phyloP scores from a whole-genome alignment of 1,140 invertebrate species.

The Drosophila punjabiensis region DNA sequence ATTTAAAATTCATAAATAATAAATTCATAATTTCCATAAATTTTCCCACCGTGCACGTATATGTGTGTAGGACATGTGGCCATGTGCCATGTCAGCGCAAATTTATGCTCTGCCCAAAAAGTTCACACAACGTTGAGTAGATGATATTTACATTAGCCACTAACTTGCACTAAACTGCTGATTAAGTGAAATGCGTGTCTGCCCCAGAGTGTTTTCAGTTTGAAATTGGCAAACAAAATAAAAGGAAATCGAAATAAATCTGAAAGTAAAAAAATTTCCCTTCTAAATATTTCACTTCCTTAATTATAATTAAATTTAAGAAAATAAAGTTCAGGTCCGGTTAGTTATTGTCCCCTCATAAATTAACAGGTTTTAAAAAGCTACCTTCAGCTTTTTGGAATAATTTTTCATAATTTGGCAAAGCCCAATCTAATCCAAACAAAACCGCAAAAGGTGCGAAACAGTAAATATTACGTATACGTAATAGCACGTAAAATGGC shows the following conservation, averaged over 20 bases:
- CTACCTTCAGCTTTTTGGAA: neutral
- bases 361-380: constrained; percentile 10
- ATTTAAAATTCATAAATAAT: neutral
- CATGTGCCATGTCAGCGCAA: constrained; percentile 44
- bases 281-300: neutral
- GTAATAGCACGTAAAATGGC: constrained; percentile 10
- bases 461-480: constrained; percentile 49
- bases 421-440: constrained; percentile 25
- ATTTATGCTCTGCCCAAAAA: constrained; percentile 42
- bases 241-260: neutral
- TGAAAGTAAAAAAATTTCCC: neutral
- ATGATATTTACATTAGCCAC: constrained; percentile 56
- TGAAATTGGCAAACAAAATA: constrained; percentile 4
- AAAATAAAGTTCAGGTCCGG: neutral
- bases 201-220: constrained; percentile 5
- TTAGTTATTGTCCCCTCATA: constrained; percentile 15
- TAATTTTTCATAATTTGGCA: constrained; percentile 18
- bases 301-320: neutral
- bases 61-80: constrained; percentile 25
- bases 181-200: constrained; percentile 28
- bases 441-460: constrained; percentile 26
- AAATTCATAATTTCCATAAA: neutral
- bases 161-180: constrained; percentile 45
- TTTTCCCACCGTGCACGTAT: neutral
- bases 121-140: constrained; percentile 44